Percentiles rank a stretch among this genome's conserved stretches.
These are phyloP conservation scores for Zosterops borbonicus DNA, from an alignment of 2,113 vertebrate species.

Conservation along the genomic window DNA sequence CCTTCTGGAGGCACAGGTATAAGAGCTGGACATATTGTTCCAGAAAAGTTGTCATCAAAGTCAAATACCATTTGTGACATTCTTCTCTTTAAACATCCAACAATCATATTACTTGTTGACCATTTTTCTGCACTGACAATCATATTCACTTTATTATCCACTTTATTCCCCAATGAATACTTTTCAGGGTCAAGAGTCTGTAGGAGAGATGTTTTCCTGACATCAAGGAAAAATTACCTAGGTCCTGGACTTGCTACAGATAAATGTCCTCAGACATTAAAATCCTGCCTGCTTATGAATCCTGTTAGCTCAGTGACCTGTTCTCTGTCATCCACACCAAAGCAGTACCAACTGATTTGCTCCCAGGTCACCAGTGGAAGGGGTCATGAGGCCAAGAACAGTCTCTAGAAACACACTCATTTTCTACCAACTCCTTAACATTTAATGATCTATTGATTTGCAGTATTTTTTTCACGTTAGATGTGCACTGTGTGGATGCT, in stretches of 20 bases:
- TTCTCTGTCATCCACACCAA: not conserved
- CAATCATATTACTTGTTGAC: not conserved
- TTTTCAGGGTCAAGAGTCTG: not conserved
- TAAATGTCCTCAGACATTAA: not conserved
- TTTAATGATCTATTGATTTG: not conserved
- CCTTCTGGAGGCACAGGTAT: not conserved
- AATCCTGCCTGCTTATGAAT: not conserved
- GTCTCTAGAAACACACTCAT: not conserved
- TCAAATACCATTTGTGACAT: not conserved
- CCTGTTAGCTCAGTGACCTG: not conserved
- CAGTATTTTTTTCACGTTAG: not conserved
- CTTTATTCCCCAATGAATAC: not conserved
- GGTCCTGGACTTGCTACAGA: fast-evolving
- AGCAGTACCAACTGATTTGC: not conserved
- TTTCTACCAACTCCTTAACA: not conserved
- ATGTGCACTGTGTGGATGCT: not conserved
- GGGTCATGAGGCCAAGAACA: not conserved
- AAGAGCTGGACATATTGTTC: not conserved
- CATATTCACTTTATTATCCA: not conserved
- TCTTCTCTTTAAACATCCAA: not conserved
- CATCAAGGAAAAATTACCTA: not conserved
- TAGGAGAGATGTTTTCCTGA: not conserved
- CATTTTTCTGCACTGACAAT: not conserved
- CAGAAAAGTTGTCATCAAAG: not conserved
- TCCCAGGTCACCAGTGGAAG: not conserved